Evolutionary conservation across 1,140 invertebrate genomes (phyloP), one percentile per base, ranked within the genome.

Genomic region (Drosophila trapezifrons): DNA sequence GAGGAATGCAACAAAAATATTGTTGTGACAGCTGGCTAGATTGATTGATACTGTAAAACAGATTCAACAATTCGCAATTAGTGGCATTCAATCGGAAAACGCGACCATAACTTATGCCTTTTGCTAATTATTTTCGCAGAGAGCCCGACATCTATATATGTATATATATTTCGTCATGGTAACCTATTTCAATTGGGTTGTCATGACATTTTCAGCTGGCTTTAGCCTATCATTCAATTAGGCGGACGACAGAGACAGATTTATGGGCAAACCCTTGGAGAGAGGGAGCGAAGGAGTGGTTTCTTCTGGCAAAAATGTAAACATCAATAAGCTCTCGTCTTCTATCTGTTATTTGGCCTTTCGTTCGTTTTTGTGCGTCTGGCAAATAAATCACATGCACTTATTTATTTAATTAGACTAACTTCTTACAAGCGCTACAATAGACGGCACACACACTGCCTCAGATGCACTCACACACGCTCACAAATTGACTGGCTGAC

Each of bases 371-470:
- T 60, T 71, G 51, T 52, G 40, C 62, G 71, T 70, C 64, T 76
- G 84, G 58, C 84, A 87, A 89, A 87, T 89, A 89, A 87, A 87
- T 87, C 84, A 89, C 84, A 87, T 89, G 80, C 77, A 89, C 84
- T 87, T 87, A 87, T 87, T 87, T 87, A 87, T 89, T 87, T 87
- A 87, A 87, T 87, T 87, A 87, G 84, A 89, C 80, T 89, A 89
- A 87, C 84, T 87, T 89, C 83, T 87, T 87, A 87, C 84, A 87
- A 80, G 78, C 80, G 84, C 56, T 74, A 89, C 78, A 89, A 86
- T 89, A 87, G 70, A 76, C 54, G 49, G 70, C 66, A 81, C 67
- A 69, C 64, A 81, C 75, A 77, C 32, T 32, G 13, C n/a, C 18
- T 20, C 17, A 32, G 10, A 62, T 63, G 49, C 43, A 77, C 43